phyloP scores from a whole-genome alignment of 2,113 vertebrate species.

The Chascanopsetta lugubris region DNA sequence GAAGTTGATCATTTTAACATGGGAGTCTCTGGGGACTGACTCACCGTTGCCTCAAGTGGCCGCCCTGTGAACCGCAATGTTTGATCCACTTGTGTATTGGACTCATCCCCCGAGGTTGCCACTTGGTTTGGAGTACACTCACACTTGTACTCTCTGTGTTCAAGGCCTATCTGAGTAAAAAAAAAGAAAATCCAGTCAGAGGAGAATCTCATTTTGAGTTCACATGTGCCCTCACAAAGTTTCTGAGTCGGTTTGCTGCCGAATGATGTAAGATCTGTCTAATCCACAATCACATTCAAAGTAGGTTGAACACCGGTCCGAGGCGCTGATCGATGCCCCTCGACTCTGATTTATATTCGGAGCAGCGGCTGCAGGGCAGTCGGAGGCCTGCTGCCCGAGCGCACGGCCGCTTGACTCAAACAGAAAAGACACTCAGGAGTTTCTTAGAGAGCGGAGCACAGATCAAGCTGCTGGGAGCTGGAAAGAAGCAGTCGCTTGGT shows the following conservation, averaged over 20 bases:
- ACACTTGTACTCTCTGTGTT: no score
- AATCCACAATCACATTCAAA: constrained; percentile 5
- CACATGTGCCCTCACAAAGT: no score
- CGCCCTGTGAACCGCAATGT: no score
- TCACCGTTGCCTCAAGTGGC: no score
- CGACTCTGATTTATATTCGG: constrained; percentile 49
- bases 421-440: constrained; percentile 31
- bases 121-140: no score
- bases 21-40: no score
- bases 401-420: constrained; percentile 17
- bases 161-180: no score
- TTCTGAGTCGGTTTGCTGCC: background rate
- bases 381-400: constrained; percentile 45
- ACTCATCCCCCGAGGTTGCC: no score
- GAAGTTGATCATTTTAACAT: no score
- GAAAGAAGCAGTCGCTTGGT: constrained; percentile 9
- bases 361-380: constrained; percentile 40
- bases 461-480: constrained; percentile 32
- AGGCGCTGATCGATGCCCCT: constrained; percentile 44
- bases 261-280: constrained; percentile 1
- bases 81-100: no score
- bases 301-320: constrained; percentile 35
- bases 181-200: no score
- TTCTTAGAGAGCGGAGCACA: constrained; percentile 33
- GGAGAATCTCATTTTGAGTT: no score